Evolutionary conservation across 2,888 invertebrate genomes (phyloP), one percentile per base, ranked within the genome.

Genomic region (Leptogaster cylindrica): DNA sequence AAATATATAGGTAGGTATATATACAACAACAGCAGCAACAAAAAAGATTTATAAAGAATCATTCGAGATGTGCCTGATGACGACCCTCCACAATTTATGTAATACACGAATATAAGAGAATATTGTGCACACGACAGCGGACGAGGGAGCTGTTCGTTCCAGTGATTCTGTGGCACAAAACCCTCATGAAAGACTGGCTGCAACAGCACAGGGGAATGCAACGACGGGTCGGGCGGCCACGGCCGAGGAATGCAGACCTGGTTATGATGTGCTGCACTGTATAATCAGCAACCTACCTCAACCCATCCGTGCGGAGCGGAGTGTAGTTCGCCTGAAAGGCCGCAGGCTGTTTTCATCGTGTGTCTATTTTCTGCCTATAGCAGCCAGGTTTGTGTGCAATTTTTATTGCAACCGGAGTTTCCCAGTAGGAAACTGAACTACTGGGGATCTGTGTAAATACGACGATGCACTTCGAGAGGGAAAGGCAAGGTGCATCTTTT

Each of bases 161-260:
- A 68, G 65, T 66, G 68, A 51, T 66, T 68, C 61, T 51, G 41
- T 65, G 68, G 68, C 68, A 68, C 55, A 68, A 58, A 65, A 44
- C 48, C 65, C 65, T 64, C 48, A 31, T 23, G 51, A 68, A 48
- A 61, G 52, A 44, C 44, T 44, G 18, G 10, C 28, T 44, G 10
- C 31, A 16, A 25, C 46, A 8, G 46, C 25, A 46, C 8, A n/a
- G n/a, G 20, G 23, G 7, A 31, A 7, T 31, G 31, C 6, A 8
- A 31, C 31, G 6, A 10, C 44, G 6, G 23, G 23, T n/a, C 10
- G 41, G 44, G 6, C 6, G 7, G 7, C 10, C 16, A 28, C 44
- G 61, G 27, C 12, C 18, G 27, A 44, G n/a, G 28, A 61, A 33
- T 23, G 28, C 61, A 61, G 44, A 44, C 44, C 61, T 44, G 44